phyloP scores from a whole-genome alignment of 2,113 vertebrate genomes.

The Choloepus hoffmanni region DNA sequence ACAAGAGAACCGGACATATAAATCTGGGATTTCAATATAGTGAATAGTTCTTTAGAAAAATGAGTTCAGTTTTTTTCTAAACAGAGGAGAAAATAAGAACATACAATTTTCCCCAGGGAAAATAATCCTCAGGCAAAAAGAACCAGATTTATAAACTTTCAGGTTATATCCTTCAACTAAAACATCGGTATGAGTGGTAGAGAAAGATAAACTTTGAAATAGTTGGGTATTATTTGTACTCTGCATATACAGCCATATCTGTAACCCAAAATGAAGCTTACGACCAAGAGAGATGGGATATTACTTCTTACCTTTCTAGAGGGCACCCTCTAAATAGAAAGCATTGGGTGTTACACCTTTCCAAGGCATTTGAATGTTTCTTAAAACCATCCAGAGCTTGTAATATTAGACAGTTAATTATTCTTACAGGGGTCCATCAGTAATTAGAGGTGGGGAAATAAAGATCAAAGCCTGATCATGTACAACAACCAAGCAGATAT shows the following conservation, averaged over 20 bases:
- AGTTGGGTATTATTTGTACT: neutral
- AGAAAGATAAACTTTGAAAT: neutral
- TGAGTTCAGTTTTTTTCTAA: constrained; percentile 4
- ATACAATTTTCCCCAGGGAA: neutral
- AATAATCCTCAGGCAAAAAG: neutral
- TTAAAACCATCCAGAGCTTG: neutral
- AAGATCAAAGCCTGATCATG: neutral
- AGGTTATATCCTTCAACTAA: constrained; percentile 3
- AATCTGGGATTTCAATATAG: neutral
- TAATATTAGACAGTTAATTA: neutral
- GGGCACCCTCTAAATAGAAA: neutral
- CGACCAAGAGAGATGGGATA: neutral
- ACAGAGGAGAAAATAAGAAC: constrained; percentile 14
- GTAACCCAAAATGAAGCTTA: neutral
- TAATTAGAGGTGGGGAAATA: neutral
- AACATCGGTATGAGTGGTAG: neutral
- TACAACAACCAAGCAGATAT: neutral
- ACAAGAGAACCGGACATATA: neutral
- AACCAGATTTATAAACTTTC: neutral
- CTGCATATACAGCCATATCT: neutral
- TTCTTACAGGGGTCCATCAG: neutral
- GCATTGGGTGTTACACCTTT: neutral
- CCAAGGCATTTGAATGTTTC: neutral
- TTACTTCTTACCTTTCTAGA: neutral
- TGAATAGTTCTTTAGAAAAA: neutral